Base-by-base conservation (phyloP, 1,140 invertebrate species). In the Aphaenogaster ashmeadi region DNA sequence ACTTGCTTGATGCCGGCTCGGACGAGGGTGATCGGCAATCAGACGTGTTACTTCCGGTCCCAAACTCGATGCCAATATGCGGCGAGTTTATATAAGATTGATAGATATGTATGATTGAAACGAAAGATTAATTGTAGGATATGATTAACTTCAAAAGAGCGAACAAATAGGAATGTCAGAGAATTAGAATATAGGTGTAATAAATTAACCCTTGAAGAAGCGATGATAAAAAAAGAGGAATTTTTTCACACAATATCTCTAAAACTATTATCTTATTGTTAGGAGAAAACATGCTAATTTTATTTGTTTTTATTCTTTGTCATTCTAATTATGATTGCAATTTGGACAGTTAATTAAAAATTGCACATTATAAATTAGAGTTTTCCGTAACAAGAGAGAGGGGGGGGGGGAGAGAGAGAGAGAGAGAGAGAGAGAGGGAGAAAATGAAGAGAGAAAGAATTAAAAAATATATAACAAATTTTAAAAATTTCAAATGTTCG, bases 81-180 rank as follows among this genome's bases (percentile, higher is more conserved):
- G 8, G 44, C 11, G 3, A 36, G 33, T 67, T 66, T 64, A n/a
- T 62, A 64, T n/a, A 77, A 77, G 74, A 62, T 77, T 62, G 2
- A 52, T 72, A 72, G 36, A 58, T 58, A 72, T 21, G n/a, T 58
- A 75, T 9, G 21, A 62, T 78, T 47, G 33, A 54, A 54, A 50
- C 15, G 50, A 38, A 62, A 9, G 21, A 44, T 78, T 33, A 78
- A 62, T 78, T 36, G 27, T 1, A 11, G 18, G 33, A 27, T 47
- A 62, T 5, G 15, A n/a, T 38, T 11, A 11, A 75, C n/a, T 62
- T 71, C 3, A 21, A 41, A 67, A 38, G 9, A 21, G 11, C 4
- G 3, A 36, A 36, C 7, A 33, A 52, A n/a, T n/a, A 69, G 62
- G 33, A 74, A 13, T 44, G 38, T 21, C 38, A 9, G 1, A 13